phyloP scores from a whole-genome alignment of 2,113 vertebrate genomes.

The Uropsilus gracilis region DNA sequence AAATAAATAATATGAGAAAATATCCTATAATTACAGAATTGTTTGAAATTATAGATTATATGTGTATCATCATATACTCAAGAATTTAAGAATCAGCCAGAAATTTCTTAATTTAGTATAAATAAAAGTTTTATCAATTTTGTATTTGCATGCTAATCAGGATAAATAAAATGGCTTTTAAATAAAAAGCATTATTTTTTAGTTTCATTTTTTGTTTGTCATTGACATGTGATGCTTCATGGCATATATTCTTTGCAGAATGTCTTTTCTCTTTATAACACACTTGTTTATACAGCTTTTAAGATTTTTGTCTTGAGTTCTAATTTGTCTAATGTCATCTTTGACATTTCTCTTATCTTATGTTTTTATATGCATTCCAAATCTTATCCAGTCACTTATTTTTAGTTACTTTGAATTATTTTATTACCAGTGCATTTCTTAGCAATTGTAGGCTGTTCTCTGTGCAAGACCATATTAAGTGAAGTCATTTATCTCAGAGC shows the following conservation, averaged over 20 bases:
- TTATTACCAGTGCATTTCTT: neutral
- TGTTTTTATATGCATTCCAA: neutral
- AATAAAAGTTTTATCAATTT: too few relatives aligned
- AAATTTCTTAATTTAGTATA: too few relatives aligned
- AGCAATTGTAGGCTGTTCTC: neutral
- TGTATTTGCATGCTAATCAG: too few relatives aligned
- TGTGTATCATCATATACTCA: too few relatives aligned
- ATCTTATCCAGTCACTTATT: neutral
- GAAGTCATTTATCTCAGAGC: neutral
- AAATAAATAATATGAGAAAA: too few relatives aligned
- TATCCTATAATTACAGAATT: too few relatives aligned
- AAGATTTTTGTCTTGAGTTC: neutral
- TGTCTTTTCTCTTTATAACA: neutral
- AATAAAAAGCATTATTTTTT: too few relatives aligned
- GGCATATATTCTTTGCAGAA: neutral
- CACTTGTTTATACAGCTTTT: neutral
- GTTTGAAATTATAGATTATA: too few relatives aligned
- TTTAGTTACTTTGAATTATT: neutral
- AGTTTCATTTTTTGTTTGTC: neutral
- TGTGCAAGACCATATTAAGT: neutral
- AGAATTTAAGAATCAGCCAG: too few relatives aligned
- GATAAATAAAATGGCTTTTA: too few relatives aligned
- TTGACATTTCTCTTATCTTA: neutral
- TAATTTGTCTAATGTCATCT: neutral
- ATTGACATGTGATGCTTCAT: neutral